Conservation (phyloP, 1,140 invertebrate species). For the roundworm (Caenorhabditis elegans) region DNA sequence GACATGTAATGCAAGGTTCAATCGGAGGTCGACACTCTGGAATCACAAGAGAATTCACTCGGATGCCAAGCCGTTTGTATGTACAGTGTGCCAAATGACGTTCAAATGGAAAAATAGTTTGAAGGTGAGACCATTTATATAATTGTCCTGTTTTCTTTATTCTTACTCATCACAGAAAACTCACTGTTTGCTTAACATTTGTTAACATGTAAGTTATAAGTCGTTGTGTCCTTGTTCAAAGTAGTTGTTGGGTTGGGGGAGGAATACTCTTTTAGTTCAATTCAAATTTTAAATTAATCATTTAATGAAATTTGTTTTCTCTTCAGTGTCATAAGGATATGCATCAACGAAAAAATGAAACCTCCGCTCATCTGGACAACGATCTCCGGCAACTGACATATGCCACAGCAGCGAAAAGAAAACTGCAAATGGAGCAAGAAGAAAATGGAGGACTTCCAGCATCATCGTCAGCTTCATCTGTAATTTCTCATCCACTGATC, state of each 20-base stretch:
- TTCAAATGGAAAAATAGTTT: slow-evolving; percentile 67
- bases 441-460: neutral
- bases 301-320: too few species aligned
- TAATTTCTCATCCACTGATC: neutral
- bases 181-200: neutral
- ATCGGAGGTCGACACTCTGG: slow-evolving; percentile 65
- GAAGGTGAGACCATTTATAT: slow-evolving; percentile 48
- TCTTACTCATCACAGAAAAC: neutral
- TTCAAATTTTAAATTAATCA: too few species aligned
- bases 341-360: slow-evolving; percentile 64
- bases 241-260: neutral
- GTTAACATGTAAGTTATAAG: slow-evolving; percentile 16
- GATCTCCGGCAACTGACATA: slow-evolving; percentile 63
- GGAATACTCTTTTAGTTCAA: too few species aligned
- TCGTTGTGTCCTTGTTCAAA: neutral
- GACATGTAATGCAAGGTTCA: slow-evolving; percentile 65
- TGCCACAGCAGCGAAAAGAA: slow-evolving; percentile 63
- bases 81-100: slow-evolving; percentile 65
- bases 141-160: neutral
- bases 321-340: slow-evolving; percentile 64
- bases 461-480: neutral
- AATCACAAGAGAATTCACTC: slow-evolving; percentile 65
- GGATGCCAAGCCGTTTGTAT: slow-evolving; percentile 65
- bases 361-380: slow-evolving; percentile 43
- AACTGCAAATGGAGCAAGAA: slow-evolving; percentile 38